Evolutionary conservation across 1,140 invertebrate genomes (phyloP).

Genomic region (Holcopasites calliopsidis): DNA sequence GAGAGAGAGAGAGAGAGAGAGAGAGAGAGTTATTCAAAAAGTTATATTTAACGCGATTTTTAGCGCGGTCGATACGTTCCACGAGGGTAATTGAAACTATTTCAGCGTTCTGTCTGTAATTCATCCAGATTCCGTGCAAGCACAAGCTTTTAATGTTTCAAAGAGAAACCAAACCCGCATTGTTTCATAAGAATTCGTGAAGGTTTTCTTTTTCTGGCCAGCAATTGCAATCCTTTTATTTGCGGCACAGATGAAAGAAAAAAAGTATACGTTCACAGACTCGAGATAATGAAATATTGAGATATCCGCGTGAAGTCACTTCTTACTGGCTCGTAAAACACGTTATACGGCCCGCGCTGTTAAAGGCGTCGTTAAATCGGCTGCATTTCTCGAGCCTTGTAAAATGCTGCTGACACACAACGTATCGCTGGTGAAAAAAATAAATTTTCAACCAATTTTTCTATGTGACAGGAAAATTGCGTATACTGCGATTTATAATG

Average conservation of each 20-base stretch:
- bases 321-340: conserved; percentile 44
- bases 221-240: conserved; percentile 8
- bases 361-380: conserved; percentile 5
- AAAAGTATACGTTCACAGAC: background rate
- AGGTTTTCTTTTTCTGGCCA: background rate
- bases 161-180: background rate
- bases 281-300: conserved; percentile 41
- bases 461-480: too few species aligned
- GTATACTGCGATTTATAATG: background rate
- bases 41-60: conserved; percentile 2
- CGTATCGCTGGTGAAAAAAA: background rate
- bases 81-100: background rate
- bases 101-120: background rate
- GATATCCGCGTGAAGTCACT: conserved; percentile 5
- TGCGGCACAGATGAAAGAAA: too few species aligned
- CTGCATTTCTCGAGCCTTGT: conserved; percentile 13
- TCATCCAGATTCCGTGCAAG: background rate
- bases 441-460: too few species aligned
- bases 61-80: background rate
- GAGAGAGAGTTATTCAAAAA: background rate
- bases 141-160: background rate
- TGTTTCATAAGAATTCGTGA: background rate
- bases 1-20: too few species aligned
- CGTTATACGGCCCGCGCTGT: conserved; percentile 6
- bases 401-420: conserved; percentile 2